Conservation (phyloP, 2,113 vertebrate genomes). For the Cercopithecus mona region DNA sequence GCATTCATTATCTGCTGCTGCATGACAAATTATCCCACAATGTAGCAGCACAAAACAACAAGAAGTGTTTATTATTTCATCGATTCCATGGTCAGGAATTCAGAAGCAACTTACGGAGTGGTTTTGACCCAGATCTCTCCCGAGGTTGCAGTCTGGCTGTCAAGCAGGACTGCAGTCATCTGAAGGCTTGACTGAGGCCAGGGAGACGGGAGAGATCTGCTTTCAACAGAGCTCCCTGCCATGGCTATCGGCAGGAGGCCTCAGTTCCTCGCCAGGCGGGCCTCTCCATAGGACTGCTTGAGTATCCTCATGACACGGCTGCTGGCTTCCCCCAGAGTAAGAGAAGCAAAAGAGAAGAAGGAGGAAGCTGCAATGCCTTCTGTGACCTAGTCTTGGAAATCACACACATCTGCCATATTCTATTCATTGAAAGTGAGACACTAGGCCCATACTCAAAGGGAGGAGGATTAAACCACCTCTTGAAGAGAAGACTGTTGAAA, state of each 20-base stretch:
- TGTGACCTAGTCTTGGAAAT: neutral
- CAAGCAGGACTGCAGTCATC: neutral
- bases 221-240: neutral
- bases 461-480: neutral
- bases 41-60: neutral
- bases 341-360: neutral
- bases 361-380: neutral
- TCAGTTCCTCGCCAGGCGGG: neutral
- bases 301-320: neutral
- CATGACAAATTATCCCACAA: neutral
- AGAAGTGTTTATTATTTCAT: neutral
- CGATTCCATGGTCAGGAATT: neutral
- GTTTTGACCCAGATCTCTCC: neutral
- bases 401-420: neutral
- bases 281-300: neutral
- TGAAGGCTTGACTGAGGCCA: fast-evolving
- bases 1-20: neutral
- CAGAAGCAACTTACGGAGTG: neutral
- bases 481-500: neutral
- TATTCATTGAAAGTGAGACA: neutral
- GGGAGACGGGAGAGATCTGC: neutral
- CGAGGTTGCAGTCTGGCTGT: fast-evolving
- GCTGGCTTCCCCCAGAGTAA: neutral
- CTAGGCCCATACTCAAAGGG: neutral
- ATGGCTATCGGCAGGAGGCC: neutral